These are phyloP conservation scores for Drosophila kikkawai DNA, from an alignment of 1,140 invertebrate genomes.

Conservation along the genomic window DNA sequence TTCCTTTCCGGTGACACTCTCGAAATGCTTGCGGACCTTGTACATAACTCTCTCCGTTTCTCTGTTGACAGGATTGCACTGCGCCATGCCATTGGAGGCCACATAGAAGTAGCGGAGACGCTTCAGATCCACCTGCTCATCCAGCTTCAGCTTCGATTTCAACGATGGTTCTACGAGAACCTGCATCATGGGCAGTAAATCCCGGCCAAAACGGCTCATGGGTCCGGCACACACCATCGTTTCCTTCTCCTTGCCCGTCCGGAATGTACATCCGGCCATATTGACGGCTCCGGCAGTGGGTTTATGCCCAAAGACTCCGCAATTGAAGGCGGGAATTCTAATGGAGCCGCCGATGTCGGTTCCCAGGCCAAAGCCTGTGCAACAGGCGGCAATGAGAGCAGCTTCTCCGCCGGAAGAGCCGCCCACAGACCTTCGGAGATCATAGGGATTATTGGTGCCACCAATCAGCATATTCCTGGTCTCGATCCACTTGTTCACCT, in stretches of 20 bases:
- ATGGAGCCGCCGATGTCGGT: constrained; percentile 98
- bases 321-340: constrained; percentile 97
- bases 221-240: constrained; percentile 91
- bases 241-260: constrained; percentile 86
- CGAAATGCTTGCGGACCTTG: constrained; percentile 84
- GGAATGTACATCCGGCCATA: constrained; percentile 87
- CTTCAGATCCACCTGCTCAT: constrained; percentile 88
- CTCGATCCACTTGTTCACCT: constrained; percentile 91
- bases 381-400: constrained; percentile 90
- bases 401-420: constrained; percentile 95
- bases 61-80: constrained; percentile 89
- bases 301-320: constrained; percentile 97
- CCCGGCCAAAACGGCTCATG: constrained; percentile 91
- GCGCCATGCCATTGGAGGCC: constrained; percentile 88
- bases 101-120: constrained; percentile 92
- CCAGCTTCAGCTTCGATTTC: constrained; percentile 77
- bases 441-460: constrained; percentile 96
- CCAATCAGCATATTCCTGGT: constrained; percentile 96
- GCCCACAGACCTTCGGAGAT: constrained; percentile 92
- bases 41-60: constrained; percentile 89
- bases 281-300: constrained; percentile 89
- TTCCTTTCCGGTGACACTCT: constrained; percentile 49
- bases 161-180: constrained; percentile 67
- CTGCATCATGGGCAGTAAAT: constrained; percentile 90
- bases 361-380: constrained; percentile 92